These are phyloP conservation scores for Pseudochirops cupreus DNA, from an alignment of 2,797 vertebrate species.

Conservation along the genomic window DNA sequence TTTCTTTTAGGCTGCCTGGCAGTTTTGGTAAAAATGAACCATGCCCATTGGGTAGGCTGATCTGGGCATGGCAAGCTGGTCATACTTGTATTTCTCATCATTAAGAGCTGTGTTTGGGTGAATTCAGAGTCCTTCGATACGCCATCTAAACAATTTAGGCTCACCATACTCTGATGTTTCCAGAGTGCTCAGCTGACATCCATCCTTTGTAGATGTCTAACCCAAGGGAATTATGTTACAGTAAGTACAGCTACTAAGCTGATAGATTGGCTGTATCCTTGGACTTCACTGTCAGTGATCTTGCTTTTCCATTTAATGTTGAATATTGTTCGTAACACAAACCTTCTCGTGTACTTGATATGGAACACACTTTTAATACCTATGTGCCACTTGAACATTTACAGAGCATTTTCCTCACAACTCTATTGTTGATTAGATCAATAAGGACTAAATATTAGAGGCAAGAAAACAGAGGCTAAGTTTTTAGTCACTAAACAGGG, in stretches of 20 bases:
- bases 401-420: background rate
- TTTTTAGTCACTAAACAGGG: no score
- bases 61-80: background rate
- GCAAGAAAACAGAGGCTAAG: background rate
- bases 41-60: background rate
- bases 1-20: background rate
- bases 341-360: background rate
- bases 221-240: background rate
- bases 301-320: background rate
- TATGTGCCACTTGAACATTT: background rate
- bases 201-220: background rate
- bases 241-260: background rate
- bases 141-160: background rate
- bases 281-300: background rate
- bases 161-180: background rate
- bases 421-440: background rate
- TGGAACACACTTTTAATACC: background rate
- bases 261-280: background rate
- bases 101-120: background rate
- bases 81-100: background rate
- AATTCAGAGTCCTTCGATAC: background rate
- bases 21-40: background rate
- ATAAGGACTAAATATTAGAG: background rate
- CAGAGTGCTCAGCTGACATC: background rate
- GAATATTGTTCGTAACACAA: background rate